phyloP scores from a whole-genome alignment of 2,113 vertebrate species.

The Terrapene triunguis region DNA sequence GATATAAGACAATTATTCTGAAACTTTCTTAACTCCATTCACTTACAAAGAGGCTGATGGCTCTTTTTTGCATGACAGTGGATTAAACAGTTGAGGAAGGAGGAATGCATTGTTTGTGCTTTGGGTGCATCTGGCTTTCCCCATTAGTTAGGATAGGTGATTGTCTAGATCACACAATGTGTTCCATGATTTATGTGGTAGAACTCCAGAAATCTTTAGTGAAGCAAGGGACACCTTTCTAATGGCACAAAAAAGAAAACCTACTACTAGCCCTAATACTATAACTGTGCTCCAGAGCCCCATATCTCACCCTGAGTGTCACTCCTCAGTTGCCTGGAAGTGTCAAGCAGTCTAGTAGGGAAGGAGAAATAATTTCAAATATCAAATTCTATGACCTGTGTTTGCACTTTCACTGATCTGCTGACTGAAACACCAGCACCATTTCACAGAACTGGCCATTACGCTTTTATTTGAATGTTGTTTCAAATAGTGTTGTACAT shows the following conservation, averaged over 20 bases:
- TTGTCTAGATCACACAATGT: background rate
- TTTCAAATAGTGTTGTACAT: background rate
- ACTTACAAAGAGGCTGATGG: background rate
- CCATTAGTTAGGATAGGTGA: background rate
- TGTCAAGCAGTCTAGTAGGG: background rate
- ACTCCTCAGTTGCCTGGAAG: background rate
- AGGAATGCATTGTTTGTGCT: background rate
- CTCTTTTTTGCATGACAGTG: background rate
- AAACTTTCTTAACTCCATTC: background rate
- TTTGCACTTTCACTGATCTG: background rate
- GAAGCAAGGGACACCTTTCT: background rate
- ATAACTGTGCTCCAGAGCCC: background rate
- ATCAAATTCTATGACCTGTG: accelerated
- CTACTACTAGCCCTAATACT: accelerated
- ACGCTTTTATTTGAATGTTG: background rate
- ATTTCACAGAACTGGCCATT: background rate
- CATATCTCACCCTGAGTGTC: background rate
- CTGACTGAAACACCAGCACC: background rate
- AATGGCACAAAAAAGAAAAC: background rate
- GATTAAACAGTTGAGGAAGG: background rate
- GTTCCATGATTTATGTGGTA: accelerated
- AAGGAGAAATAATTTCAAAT: background rate
- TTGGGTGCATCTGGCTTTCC: background rate
- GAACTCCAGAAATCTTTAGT: background rate
- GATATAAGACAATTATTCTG: background rate